phyloP scores from a whole-genome alignment of 2,888 invertebrate genomes.

The Callosobruchus maculatus region DNA sequence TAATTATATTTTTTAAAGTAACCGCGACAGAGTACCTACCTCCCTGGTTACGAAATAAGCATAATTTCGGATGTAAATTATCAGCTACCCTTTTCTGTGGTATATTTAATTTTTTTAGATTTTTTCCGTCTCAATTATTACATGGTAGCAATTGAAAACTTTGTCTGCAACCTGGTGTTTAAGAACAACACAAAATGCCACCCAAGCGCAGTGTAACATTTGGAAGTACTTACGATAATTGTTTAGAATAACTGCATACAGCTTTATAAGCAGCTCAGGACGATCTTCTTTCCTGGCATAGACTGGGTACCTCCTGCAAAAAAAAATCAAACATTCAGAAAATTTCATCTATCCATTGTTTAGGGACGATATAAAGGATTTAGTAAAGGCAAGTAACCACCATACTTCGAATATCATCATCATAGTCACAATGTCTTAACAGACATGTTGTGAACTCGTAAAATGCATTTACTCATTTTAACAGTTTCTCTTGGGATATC shows the following conservation, averaged over 20 bases:
- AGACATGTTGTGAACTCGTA: too few species aligned
- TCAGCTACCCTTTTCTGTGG: neutral
- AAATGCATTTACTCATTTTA: too few species aligned
- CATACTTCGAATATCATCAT: too few species aligned
- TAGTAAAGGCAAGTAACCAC: too few species aligned
- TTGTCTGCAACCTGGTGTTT: neutral
- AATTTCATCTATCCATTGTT: too few species aligned
- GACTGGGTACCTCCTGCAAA: neutral
- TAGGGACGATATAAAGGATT: too few species aligned
- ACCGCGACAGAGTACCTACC: neutral
- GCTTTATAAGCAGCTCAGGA: neutral
- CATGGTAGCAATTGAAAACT: neutral
- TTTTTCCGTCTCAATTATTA: too few species aligned
- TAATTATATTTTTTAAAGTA: neutral
- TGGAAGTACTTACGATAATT: neutral
- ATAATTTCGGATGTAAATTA: neutral
- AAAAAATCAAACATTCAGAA: neutral
- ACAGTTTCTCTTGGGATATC: too few species aligned
- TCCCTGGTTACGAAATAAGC: neutral
- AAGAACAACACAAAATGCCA: neutral
- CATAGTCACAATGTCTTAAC: too few species aligned
- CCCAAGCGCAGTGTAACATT: neutral
- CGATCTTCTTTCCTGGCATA: neutral
- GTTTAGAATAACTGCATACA: neutral
- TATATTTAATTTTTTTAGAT: too few species aligned